Conservation (phyloP, 2,888 invertebrate species). For the Acanthosepion lycidas region DNA sequence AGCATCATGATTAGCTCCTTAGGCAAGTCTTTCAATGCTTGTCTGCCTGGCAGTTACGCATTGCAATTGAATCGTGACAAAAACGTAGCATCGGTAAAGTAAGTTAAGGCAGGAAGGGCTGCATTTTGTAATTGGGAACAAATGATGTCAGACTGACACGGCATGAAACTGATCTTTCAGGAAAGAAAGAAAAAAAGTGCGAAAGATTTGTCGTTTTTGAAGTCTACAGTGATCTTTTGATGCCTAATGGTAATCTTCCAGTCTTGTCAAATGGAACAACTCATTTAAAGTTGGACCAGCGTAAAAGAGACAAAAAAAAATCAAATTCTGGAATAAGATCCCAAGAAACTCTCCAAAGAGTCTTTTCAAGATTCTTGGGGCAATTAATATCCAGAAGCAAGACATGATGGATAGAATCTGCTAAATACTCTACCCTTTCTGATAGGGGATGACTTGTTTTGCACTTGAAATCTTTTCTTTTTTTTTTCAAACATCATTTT, state of each 20-base stretch:
- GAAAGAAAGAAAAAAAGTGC: neutral
- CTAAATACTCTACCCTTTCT: neutral
- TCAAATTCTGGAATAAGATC: neutral
- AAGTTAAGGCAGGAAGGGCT: neutral
- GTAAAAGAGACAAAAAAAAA: constrained; percentile 4
- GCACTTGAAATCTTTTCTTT: neutral
- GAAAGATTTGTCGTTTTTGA: neutral
- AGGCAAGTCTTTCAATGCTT: neutral
- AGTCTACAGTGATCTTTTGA: neutral
- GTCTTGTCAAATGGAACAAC: neutral
- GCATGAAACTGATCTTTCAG: neutral
- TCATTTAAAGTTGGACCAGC: neutral
- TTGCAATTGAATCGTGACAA: constrained; percentile 33
- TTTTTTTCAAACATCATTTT: neutral
- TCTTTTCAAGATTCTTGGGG: neutral
- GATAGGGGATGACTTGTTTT: neutral
- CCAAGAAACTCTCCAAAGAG: neutral
- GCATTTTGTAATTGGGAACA: neutral
- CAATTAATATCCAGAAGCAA: neutral
- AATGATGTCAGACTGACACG: neutral
- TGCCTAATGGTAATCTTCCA: neutral
- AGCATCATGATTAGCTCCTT: neutral
- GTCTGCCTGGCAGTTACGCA: neutral
- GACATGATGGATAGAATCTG: neutral
- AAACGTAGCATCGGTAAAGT: neutral